Evolutionary conservation across 2,113 vertebrate genomes (phyloP).

Genomic region (Petromus typicus): DNA sequence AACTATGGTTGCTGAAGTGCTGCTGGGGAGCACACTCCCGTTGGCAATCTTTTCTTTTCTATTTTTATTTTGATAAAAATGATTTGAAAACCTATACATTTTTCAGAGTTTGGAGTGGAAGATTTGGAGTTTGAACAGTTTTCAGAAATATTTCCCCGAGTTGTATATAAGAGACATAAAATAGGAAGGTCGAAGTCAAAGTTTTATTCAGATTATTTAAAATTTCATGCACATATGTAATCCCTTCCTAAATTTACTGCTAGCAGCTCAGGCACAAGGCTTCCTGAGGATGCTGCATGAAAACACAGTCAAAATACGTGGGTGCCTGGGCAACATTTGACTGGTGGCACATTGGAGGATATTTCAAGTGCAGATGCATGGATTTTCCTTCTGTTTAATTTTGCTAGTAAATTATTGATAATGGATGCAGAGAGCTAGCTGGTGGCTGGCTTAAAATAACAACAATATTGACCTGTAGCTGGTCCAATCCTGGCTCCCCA

Average conservation of each 20-base stretch:
- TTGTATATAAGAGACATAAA: conserved; percentile 18
- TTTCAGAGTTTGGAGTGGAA: conserved; percentile 11
- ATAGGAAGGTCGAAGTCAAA: background rate
- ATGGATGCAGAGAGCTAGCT: conserved; percentile 48
- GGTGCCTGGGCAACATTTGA: conserved; percentile 40
- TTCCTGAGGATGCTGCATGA: conserved; percentile 44
- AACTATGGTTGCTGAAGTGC: background rate
- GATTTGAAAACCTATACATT: background rate
- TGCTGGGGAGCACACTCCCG: background rate
- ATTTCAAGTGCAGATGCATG: conserved; percentile 47
- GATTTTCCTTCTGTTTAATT: conserved; percentile 73
- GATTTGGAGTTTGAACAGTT: conserved; percentile 28
- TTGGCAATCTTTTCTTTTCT: background rate
- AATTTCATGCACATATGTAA: conserved; percentile 62
- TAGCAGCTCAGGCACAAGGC: conserved; percentile 46
- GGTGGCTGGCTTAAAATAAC: conserved; percentile 24
- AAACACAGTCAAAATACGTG: conserved; percentile 43
- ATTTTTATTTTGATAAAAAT: conserved; percentile 45
- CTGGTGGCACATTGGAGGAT: background rate
- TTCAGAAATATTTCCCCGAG: conserved; percentile 10
- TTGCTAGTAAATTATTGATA: conserved; percentile 64
- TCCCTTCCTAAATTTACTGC: conserved; percentile 63
- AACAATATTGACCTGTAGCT: background rate
- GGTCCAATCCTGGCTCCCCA: background rate
- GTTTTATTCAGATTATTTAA: conserved; percentile 67